A percentile compares a stretch with the other conserved stretches of the same genome.
These are phyloP conservation scores for Hypanus sabinus DNA, from an alignment of 2,113 vertebrate species.

Conservation along the genomic window DNA sequence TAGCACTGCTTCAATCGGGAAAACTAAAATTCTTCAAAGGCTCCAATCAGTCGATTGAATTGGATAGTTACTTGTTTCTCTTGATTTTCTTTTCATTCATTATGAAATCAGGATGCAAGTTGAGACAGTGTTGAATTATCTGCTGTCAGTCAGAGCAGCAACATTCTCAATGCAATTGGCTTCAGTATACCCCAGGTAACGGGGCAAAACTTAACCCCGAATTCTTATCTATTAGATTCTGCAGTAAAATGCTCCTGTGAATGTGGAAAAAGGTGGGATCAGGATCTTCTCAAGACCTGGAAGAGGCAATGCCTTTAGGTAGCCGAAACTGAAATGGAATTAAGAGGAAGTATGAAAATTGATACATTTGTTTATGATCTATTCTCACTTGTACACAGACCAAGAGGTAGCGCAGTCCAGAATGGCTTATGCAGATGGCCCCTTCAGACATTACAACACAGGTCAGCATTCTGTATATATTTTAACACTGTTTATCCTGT, in stretches of 20 bases:
- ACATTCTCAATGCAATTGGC: background rate
- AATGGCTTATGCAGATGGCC: slow-evolving; percentile 29
- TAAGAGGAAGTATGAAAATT: slow-evolving; percentile 12
- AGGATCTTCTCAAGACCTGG: background rate
- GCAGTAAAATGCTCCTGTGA: background rate
- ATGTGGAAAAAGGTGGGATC: background rate
- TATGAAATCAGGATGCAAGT: background rate
- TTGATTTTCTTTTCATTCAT: background rate
- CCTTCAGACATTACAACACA: slow-evolving; percentile 33
- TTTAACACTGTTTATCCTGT: slow-evolving; percentile 29
- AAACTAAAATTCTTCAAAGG: no score
- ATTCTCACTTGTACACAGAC: slow-evolving; percentile 36
- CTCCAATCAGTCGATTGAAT: background rate
- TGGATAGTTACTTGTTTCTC: background rate
- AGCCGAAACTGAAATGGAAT: background rate
- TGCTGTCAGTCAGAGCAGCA: background rate
- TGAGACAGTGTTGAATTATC: background rate
- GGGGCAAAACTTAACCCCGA: background rate
- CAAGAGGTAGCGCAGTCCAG: slow-evolving; percentile 37
- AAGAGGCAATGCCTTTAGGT: background rate
- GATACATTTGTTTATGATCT: slow-evolving; percentile 16
- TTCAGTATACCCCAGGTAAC: background rate
- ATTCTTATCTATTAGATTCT: background rate
- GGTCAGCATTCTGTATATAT: slow-evolving; percentile 23
- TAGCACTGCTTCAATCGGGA: no score